Conservation (phyloP, 2,888 invertebrate species). For the Dryadula phaetusa region DNA sequence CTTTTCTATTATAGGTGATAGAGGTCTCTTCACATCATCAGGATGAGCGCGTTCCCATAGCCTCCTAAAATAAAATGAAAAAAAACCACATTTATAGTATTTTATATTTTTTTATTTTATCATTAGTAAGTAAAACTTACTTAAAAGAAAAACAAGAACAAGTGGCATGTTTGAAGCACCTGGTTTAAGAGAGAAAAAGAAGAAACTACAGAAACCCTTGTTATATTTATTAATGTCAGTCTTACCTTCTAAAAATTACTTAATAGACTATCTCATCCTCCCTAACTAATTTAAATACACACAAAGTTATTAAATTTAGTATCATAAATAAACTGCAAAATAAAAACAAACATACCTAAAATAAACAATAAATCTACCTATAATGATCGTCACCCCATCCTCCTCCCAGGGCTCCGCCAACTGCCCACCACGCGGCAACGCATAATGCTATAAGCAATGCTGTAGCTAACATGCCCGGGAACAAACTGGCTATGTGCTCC, state of each 20-base stretch:
- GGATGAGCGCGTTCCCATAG: conserved; percentile 79
- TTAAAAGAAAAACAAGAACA: too few species aligned
- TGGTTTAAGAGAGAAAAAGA: too few species aligned
- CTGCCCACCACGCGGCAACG: conserved; percentile 75
- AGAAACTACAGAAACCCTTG: too few species aligned
- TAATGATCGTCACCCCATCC: conserved; percentile 79
- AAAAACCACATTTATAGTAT: background rate
- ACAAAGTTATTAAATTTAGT: too few species aligned
- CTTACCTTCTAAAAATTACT: too few species aligned
- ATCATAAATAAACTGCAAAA: background rate
- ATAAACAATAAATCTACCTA: conserved; percentile 53
- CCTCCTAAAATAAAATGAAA: conserved; percentile 57
- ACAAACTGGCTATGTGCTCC: conserved; percentile 61
- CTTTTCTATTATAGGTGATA: conserved; percentile 71
- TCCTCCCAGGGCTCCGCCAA: conserved; percentile 71
- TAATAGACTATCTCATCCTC: too few species aligned
- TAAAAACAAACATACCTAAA: background rate
- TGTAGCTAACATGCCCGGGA: conserved; percentile 67
- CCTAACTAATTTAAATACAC: too few species aligned
- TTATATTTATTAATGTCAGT: too few species aligned
- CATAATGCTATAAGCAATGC: conserved; percentile 67
- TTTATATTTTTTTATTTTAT: too few species aligned
- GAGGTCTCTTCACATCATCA: conserved; percentile 68
- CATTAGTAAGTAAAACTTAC: too few species aligned
- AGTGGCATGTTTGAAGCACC: too few species aligned